These are phyloP conservation scores for Acrocyrtus sp. DNA, from an alignment of 2,888 invertebrate species.

Conservation along the genomic window DNA sequence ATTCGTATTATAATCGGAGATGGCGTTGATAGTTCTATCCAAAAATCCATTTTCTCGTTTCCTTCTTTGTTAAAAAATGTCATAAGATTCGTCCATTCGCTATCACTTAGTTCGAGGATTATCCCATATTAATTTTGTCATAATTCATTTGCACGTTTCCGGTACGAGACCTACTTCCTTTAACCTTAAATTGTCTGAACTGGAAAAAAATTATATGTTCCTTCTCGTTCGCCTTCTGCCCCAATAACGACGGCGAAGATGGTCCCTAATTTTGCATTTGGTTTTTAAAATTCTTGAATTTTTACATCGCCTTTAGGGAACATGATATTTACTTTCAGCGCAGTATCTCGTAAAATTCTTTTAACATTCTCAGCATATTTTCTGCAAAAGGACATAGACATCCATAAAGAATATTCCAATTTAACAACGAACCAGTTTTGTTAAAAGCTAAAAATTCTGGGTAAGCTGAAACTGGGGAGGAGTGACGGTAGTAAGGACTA, in stretches of 20 bases:
- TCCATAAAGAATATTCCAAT: too few relatives aligned
- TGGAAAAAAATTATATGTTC: slow-evolving; percentile 54
- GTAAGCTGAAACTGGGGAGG: too few relatives aligned
- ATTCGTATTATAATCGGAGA: slow-evolving; percentile 24
- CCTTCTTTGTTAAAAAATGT: slow-evolving; percentile 43
- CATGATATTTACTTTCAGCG: slow-evolving; percentile 58
- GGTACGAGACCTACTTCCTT: slow-evolving; percentile 53
- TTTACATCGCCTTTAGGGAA: slow-evolving; percentile 53
- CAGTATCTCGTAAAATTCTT: slow-evolving; percentile 39
- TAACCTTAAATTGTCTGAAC: slow-evolving; percentile 45
- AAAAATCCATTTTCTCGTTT: slow-evolving; percentile 44
- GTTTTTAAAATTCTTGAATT: slow-evolving; percentile 50
- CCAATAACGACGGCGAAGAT: slow-evolving; percentile 59
- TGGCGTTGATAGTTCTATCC: slow-evolving; percentile 47
- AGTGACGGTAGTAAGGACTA: too few relatives aligned
- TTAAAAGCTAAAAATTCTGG: too few relatives aligned
- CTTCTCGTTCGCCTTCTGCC: slow-evolving; percentile 50
- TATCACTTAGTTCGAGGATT: slow-evolving; percentile 35
- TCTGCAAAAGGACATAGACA: too few relatives aligned
- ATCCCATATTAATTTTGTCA: slow-evolving; percentile 36
- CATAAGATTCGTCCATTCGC: slow-evolving; percentile 36
- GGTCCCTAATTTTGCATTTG: slow-evolving; percentile 51
- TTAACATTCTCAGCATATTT: slow-evolving; percentile 56
- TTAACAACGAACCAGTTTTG: too few relatives aligned
- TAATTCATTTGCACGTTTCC: slow-evolving; percentile 30